These are phyloP conservation scores for Dichetophora obliterata DNA, from an alignment of 2,888 invertebrate genomes.

Conservation along the genomic window DNA sequence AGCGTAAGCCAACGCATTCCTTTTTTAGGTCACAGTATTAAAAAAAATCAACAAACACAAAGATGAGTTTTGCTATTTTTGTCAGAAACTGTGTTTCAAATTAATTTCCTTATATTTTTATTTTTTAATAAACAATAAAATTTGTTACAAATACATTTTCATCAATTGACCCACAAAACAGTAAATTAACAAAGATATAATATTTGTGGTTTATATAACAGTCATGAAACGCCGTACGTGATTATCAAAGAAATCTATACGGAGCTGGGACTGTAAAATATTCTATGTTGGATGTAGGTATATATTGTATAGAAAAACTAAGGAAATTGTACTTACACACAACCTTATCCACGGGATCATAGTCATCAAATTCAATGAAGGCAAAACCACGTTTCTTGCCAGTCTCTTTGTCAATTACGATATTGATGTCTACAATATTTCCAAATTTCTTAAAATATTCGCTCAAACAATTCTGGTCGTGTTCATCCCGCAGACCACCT, in stretches of 20 bases:
- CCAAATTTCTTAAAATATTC: slow-evolving; percentile 88
- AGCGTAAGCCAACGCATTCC: too few relatives aligned
- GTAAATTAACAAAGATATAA: slow-evolving; percentile 61
- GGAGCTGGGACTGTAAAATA: too few relatives aligned
- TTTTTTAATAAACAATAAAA: too few relatives aligned
- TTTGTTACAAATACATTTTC: slow-evolving; percentile 62
- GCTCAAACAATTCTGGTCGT: slow-evolving; percentile 88
- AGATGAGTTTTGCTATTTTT: too few relatives aligned
- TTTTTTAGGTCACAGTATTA: too few relatives aligned
- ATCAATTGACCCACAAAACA: slow-evolving; percentile 51
- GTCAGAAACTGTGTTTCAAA: too few relatives aligned
- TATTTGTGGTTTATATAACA: slow-evolving; percentile 62
- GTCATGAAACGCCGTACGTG: slow-evolving; percentile 64
- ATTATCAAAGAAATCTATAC: slow-evolving; percentile 50
- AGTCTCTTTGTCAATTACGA: slow-evolving; percentile 92
- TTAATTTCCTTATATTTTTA: too few relatives aligned
- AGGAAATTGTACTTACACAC: slow-evolving; percentile 79
- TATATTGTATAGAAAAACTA: too few relatives aligned
- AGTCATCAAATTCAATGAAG: slow-evolving; percentile 96
- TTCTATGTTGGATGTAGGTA: too few relatives aligned
- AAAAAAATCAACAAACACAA: too few relatives aligned
- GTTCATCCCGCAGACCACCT: slow-evolving; percentile 92
- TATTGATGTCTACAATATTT: slow-evolving; percentile 85
- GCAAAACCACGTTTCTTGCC: slow-evolving; percentile 96
- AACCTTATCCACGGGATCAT: slow-evolving; percentile 96